Base-by-base conservation (phyloP, 2,113 vertebrate genomes). In the Scalopus aquaticus region DNA sequence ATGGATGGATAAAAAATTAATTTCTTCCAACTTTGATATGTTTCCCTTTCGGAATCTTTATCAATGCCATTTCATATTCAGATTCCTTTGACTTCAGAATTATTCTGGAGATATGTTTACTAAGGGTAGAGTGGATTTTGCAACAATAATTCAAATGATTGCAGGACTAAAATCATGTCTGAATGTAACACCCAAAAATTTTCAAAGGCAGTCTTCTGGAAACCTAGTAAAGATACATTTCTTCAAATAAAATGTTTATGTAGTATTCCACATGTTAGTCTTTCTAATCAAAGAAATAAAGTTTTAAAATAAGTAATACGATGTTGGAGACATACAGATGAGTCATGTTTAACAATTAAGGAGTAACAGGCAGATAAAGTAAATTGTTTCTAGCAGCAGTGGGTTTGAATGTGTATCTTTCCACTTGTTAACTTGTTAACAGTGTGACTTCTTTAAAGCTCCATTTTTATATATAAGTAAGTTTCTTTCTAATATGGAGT, bases 51-150 rank as follows among this genome's bases (percentile, higher is more conserved):
- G 28, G 12, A 73, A 42, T 42, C 16, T 67, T 86, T 84, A 88
- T 82, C 19, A 88, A 60, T 93, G n/a, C 3, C 4, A 67, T 77
- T 94, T 91, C 7, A 76, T 72, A 26, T 88, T 49, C 30, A 91
- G 12, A 90, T 74, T 73, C 8, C 5, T 93, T 91, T 82, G 32
- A 56, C 7, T 67, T 78, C 73, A 86, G 85, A 39, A 46, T 79
- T 93, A n/a, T 54, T 80, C 80, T 81, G 54, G 37, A 90, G 46
- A 83, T 62, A 54, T 90, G 58, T 91, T 77, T 88, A 64, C 30
- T 51, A 84, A 88, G 20, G n/a, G 0, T 42, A 73, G 19, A 46
- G 16, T 69, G 46, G n/a, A 39, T 22, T 54, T 86, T 91, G 20
- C 11, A 81, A 82, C 1, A 70, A 56, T 39, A 95, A 85, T 77